Evolutionary conservation across 1,140 invertebrate genomes (phyloP), one percentile per base, ranked within the genome.

Genomic region (Akabosia matsudoensis): DNA sequence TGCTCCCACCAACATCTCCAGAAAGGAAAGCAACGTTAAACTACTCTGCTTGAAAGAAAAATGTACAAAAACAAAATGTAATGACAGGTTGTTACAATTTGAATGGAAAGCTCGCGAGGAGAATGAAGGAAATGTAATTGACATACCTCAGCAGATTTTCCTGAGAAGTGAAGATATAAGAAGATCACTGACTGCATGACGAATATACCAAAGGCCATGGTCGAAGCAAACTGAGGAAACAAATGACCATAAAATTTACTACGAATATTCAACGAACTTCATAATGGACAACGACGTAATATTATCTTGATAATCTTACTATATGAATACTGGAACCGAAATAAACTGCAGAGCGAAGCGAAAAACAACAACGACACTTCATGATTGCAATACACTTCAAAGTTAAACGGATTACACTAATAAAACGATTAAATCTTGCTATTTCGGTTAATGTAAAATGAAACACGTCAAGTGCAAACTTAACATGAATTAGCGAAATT

Each of bases 251-350:
- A 37, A 34, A 28, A 30, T 30, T 3, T 26, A 70, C 7, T 70
- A 24, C 10, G 33, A 33, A 30, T 70, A 61, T 61, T 61, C 28
- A 70, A 64, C 7, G 7, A 4, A 64, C 7, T 64, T 24, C 26
- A 22, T 64, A 4, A n/a, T 28, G n/a, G n/a, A n/a, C n/a, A n/a
- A n/a, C n/a, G n/a, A n/a, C n/a, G n/a, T n/a, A n/a, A n/a, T 22
- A 64, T 64, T 45, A 10, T 10, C 18, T 45, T 45, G 7, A n/a
- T 61, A 30, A 16, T 67, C 61, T 72, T 72, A 72, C 70, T 7
- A 72, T 72, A 34, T 37, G 33, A 10, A 72, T 72, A 51, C 70
- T 72, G 1, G 70, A 34, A 4, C 70, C 70, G 45, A 72, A 72
- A 24, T 45, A 72, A 3, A 72, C 70, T 13, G 70, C 34, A 24